Evolutionary conservation across 2,113 vertebrate species (phyloP).

Genomic region (Sebastes schlegelii): DNA sequence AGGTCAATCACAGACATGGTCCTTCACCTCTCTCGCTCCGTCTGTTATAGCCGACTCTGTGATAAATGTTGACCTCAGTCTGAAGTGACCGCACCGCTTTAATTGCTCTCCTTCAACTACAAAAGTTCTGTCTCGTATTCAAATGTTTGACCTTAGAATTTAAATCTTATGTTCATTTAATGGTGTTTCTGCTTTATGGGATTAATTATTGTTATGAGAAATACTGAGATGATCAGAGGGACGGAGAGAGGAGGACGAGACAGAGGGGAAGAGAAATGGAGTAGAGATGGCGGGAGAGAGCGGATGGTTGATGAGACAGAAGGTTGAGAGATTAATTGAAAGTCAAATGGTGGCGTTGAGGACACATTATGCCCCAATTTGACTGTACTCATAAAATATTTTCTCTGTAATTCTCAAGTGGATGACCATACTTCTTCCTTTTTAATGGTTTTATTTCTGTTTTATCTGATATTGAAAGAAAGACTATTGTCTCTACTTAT

Average conservation of each 20-base stretch:
- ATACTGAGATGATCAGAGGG: constrained; percentile 25
- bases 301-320: not conserved
- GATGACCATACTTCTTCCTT: not conserved
- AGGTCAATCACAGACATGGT: not conserved
- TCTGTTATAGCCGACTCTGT: not conserved
- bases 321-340: constrained; percentile 20
- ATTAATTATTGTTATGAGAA: constrained; percentile 14
- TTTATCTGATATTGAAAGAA: not conserved
- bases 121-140: constrained; percentile 18
- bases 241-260: not conserved
- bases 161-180: constrained; percentile 31
- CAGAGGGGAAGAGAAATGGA: not conserved
- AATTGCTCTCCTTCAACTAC: not conserved
- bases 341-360: constrained; percentile 4
- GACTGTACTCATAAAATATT: constrained; percentile 21
- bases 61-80: constrained; percentile 17
- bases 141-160: constrained; percentile 34
- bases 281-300: not conserved
- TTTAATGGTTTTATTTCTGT: constrained; percentile 13
- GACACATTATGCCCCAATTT: not conserved
- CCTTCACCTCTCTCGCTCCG: not conserved
- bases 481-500: not conserved
- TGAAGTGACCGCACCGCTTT: not conserved
- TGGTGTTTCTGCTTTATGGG: constrained; percentile 18
- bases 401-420: constrained; percentile 17